phyloP scores from a whole-genome alignment of 2,113 vertebrate species.

The Gallinago jamesoni region DNA sequence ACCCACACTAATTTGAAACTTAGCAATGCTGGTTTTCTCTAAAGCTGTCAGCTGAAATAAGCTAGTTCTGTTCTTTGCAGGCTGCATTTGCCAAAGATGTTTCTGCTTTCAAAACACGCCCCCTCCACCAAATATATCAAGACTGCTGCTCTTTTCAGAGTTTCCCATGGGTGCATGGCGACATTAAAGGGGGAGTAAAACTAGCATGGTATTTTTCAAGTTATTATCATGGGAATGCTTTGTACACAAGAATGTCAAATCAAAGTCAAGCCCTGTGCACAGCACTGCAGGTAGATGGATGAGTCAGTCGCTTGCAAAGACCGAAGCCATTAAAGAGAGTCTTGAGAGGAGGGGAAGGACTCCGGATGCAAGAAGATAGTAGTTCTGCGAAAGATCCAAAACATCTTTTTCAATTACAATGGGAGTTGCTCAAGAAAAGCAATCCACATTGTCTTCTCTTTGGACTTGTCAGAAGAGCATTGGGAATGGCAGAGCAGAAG shows the following conservation, averaged over 20 bases:
- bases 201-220: conserved; percentile 14
- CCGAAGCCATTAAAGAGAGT: neutral
- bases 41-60: conserved; percentile 38
- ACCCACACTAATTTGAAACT: conserved; percentile 37
- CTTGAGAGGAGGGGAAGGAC: neutral
- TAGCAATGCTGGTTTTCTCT: conserved; percentile 29
- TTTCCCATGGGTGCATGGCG: neutral
- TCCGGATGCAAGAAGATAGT: neutral
- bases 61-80: neutral
- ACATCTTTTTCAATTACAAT: neutral
- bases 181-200: neutral
- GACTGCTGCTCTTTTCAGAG: conserved; percentile 27
- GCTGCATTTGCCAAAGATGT: neutral
- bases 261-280: neutral
- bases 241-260: neutral
- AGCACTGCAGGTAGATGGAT: neutral
- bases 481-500: neutral
- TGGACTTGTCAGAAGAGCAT: neutral
- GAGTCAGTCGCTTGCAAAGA: neutral
- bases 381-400: neutral
- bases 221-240: neutral
- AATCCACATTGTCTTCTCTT: neutral
- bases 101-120: neutral
- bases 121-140: neutral
- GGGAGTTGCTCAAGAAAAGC: conserved; percentile 20